phyloP scores from a whole-genome alignment of 2,888 invertebrate species.

The Epinotia ramella region DNA sequence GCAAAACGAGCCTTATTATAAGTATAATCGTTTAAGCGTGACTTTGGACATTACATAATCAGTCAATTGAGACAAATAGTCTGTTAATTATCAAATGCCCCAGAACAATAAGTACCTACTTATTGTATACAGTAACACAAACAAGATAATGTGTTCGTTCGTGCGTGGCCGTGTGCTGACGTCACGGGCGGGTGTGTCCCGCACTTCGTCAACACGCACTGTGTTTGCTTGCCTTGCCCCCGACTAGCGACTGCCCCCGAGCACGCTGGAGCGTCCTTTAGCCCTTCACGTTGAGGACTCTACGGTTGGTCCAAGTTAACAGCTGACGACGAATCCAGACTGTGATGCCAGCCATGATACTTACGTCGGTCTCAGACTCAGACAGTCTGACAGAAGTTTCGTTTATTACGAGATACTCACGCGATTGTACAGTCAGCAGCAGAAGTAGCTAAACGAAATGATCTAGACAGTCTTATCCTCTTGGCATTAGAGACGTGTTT shows the following conservation, averaged over 20 bases:
- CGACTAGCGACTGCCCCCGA: neutral
- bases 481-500: too few relatives aligned
- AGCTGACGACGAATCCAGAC: neutral
- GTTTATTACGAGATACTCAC: too few relatives aligned
- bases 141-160: slow-evolving; percentile 9
- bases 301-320: neutral
- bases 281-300: neutral
- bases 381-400: too few relatives aligned
- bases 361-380: too few relatives aligned
- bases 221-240: too few relatives aligned
- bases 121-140: too few relatives aligned
- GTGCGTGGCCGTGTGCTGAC: neutral
- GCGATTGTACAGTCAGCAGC: too few relatives aligned
- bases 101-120: slow-evolving; percentile 23
- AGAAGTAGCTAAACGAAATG: too few relatives aligned
- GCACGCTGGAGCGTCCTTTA: neutral
- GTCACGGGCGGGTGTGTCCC: slow-evolving; percentile 19
- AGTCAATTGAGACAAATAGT: slow-evolving; percentile 2
- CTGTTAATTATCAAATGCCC: slow-evolving; percentile 9
- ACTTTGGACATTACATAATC: slow-evolving; percentile 14
- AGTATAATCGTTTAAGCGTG: neutral
- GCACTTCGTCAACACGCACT: neutral
- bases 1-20: neutral
- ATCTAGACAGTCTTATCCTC: too few relatives aligned
- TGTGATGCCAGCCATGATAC: too few relatives aligned